Conservation (phyloP, 2,797 vertebrate species). For the Furcifer pardalis region DNA sequence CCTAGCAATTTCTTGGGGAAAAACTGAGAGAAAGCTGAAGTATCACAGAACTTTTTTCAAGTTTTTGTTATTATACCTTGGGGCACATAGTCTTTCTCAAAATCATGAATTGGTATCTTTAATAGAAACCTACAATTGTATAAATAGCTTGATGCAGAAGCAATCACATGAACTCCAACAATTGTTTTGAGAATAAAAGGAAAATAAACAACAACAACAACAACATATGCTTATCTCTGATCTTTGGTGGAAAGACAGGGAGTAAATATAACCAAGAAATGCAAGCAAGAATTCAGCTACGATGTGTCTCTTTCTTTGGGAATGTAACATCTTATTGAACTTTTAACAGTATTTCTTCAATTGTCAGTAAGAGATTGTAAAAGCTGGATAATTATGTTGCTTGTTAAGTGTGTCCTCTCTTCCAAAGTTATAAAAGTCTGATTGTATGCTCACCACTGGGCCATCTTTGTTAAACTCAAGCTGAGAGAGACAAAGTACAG, state of each 20-base stretch:
- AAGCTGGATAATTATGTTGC: constrained; percentile 19
- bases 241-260: not conserved
- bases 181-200: not conserved
- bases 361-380: not conserved
- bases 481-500: constrained; percentile 8
- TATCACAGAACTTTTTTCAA: not conserved
- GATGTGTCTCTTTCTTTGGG: not conserved
- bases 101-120: not conserved
- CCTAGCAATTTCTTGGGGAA: no score
- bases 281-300: not conserved
- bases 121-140: not conserved
- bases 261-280: not conserved
- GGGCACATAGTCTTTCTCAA: not conserved
- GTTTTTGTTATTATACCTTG: not conserved
- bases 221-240: not conserved
- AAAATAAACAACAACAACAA: not conserved
- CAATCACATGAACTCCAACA: not conserved
- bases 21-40: no score
- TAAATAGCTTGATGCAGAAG: not conserved
- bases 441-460: not conserved
- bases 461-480: constrained; percentile 21
- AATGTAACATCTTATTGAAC: constrained; percentile 25
- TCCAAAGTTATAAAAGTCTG: constrained; percentile 24
- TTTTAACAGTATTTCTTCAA: not conserved
- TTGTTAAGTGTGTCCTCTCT: not conserved